phyloP scores from a whole-genome alignment of 2,113 vertebrate genomes.

The Pomatorhinus ruficollis region DNA sequence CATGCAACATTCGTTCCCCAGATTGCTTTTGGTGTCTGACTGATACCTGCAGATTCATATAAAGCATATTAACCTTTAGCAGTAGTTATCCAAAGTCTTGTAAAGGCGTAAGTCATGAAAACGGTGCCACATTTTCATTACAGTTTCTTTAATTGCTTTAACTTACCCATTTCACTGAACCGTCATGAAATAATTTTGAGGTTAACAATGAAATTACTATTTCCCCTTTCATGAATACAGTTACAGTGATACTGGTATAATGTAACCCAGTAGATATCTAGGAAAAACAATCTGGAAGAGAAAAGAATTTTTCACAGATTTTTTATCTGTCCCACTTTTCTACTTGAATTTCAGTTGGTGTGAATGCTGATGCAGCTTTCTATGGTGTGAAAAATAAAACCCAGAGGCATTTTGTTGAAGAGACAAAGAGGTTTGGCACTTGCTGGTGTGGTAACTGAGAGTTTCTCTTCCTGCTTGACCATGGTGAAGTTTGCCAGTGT shows the following conservation, averaged over 20 bases:
- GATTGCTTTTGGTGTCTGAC: accelerated
- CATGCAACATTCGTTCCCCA: neutral
- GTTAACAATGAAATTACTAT: conserved; percentile 14
- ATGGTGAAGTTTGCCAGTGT: neutral
- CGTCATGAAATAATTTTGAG: conserved; percentile 29
- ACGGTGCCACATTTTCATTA: neutral
- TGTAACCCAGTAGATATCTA: neutral
- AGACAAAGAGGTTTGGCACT: neutral
- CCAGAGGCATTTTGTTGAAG: neutral
- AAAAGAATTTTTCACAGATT: neutral
- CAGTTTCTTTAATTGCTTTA: conserved; percentile 57
- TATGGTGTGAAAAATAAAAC: neutral
- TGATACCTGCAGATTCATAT: conserved; percentile 13
- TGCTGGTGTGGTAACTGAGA: neutral
- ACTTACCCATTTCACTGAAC: neutral
- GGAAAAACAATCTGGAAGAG: neutral
- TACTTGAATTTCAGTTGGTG: neutral
- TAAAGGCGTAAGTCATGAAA: conserved; percentile 21
- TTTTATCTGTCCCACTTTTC: neutral
- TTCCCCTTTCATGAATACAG: neutral
- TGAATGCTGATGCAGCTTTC: neutral
- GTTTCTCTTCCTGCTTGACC: neutral
- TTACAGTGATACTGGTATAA: neutral
- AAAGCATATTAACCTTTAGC: conserved; percentile 38
- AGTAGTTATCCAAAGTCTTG: conserved; percentile 33